phyloP scores from a whole-genome alignment of 2,888 invertebrate species.

The Alcis repandata region DNA sequence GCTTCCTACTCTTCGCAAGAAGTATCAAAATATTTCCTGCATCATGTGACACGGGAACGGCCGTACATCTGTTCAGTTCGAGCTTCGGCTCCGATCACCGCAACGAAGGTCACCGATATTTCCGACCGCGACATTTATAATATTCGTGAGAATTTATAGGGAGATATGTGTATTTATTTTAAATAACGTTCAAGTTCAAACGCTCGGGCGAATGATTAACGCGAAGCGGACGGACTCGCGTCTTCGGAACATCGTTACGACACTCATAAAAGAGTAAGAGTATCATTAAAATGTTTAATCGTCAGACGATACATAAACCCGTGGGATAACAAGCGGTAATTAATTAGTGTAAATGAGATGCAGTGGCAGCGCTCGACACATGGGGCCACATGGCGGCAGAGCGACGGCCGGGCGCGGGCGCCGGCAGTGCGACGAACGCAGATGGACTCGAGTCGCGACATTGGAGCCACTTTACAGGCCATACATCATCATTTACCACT shows the following conservation, averaged over 20 bases:
- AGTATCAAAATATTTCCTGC: slow-evolving; percentile 14
- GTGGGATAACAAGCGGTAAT: slow-evolving; percentile 38
- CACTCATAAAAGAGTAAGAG: slow-evolving; percentile 23
- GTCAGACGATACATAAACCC: slow-evolving; percentile 28
- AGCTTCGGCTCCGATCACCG: slow-evolving; percentile 31
- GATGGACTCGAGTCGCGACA: slow-evolving; percentile 19
- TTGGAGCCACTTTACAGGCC: slow-evolving; percentile 18
- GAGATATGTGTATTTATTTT: slow-evolving; percentile 34
- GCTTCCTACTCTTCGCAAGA: slow-evolving; percentile 6
- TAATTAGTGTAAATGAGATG: slow-evolving; percentile 31
- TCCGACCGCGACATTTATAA: slow-evolving; percentile 43
- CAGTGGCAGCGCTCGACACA: slow-evolving; percentile 17
- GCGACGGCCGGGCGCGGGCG: not conserved
- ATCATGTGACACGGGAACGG: slow-evolving; percentile 10
- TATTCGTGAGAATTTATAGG: slow-evolving; percentile 36
- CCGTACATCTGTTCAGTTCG: slow-evolving; percentile 30
- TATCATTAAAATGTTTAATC: slow-evolving; percentile 30
- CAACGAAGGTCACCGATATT: slow-evolving; percentile 46
- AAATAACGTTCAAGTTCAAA: slow-evolving; percentile 42
- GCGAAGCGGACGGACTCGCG: slow-evolving; percentile 27
- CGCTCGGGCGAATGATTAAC: slow-evolving; percentile 26
- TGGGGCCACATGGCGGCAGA: slow-evolving; percentile 18
- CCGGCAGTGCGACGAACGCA: slow-evolving; percentile 10
- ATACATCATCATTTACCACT: slow-evolving; percentile 26
- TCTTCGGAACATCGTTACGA: slow-evolving; percentile 19